These are phyloP conservation scores for Diorhabda carinulata DNA, from an alignment of 1,140 invertebrate genomes.

Conservation along the genomic window DNA sequence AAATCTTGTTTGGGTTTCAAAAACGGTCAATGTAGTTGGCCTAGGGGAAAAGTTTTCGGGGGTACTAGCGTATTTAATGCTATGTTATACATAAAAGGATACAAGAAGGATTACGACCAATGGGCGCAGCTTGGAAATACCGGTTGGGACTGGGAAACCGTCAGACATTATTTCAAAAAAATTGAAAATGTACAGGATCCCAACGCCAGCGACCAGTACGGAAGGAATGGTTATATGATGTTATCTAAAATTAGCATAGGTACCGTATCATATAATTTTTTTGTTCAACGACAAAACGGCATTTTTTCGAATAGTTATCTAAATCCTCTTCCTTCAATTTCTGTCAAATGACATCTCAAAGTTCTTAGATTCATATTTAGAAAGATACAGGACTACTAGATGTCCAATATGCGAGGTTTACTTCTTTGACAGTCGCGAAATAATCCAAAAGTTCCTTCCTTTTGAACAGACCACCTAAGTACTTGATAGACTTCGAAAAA, in stretches of 20 bases:
- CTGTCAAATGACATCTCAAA: no score
- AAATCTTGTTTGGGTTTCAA: slow-evolving; percentile 64
- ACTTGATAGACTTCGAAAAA: no score
- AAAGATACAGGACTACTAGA: no score
- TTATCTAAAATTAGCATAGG: slow-evolving; percentile 49
- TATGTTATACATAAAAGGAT: slow-evolving; percentile 90
- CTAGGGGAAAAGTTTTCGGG: slow-evolving; percentile 76
- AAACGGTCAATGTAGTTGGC: slow-evolving; percentile 67
- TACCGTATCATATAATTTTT: not conserved
- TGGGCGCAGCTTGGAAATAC: slow-evolving; percentile 75
- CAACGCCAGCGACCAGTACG: slow-evolving; percentile 20
- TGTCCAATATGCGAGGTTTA: no score
- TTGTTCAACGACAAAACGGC: no score
- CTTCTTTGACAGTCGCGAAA: no score
- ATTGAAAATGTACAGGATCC: slow-evolving; percentile 52
- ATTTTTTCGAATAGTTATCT: no score
- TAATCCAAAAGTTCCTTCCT: no score
- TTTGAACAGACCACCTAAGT: no score
- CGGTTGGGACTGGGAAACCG: slow-evolving; percentile 39
- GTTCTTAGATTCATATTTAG: no score
- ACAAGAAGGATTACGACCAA: slow-evolving; percentile 76
- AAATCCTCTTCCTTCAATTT: no score
- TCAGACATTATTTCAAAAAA: slow-evolving; percentile 49
- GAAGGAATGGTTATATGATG: slow-evolving; percentile 66
- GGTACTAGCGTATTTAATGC: slow-evolving; percentile 81